A percentile compares a stretch with the other conserved stretches of the same genome.
Evolutionary conservation across 1,140 invertebrate genomes (phyloP).

Genomic region (Chrysomallon squamiferum): DNA sequence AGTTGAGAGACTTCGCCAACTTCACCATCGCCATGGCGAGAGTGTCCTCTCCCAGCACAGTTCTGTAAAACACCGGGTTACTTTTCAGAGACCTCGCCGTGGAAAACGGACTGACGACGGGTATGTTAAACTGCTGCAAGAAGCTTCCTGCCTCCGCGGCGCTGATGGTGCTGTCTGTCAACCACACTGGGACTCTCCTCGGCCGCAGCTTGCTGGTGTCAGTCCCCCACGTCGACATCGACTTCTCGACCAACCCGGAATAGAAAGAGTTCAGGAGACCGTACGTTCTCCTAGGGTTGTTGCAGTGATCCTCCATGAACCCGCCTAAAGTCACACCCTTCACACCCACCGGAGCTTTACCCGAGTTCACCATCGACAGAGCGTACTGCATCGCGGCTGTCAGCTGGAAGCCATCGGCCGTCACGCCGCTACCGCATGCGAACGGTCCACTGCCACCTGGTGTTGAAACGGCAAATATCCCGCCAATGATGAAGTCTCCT

Average conservation of each 20-base stretch:
- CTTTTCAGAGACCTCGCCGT: conserved; percentile 76
- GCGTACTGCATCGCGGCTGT: conserved; percentile 83
- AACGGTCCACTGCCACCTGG: conserved; percentile 28
- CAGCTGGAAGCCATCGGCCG: conserved; percentile 67
- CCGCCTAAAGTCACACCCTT: conserved; percentile 44
- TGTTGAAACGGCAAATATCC: conserved; percentile 40
- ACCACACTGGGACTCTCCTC: conserved; percentile 37
- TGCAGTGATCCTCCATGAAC: conserved; percentile 50
- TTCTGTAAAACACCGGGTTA: conserved; percentile 79
- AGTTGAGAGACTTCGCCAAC: conserved; percentile 37
- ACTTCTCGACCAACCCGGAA: conserved; percentile 22
- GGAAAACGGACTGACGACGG: conserved; percentile 49
- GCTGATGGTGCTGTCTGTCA: conserved; percentile 46
- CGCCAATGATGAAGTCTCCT: conserved; percentile 48
- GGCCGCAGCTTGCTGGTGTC: conserved; percentile 11
- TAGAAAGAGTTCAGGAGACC: conserved; percentile 45
- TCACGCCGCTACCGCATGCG: conserved; percentile 63
- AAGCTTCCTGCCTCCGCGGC: conserved; percentile 34
- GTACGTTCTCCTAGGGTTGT: conserved; percentile 33
- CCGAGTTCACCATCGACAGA: conserved; percentile 74
- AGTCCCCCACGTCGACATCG: conserved; percentile 12
- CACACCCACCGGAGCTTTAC: conserved; percentile 32
- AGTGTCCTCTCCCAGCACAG: conserved; percentile 80
- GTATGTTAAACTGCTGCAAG: conserved; percentile 36
- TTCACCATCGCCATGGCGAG: conserved; percentile 75